Evolutionary conservation across 2,888 invertebrate species (phyloP), one percentile per base, ranked within the genome.

Genomic region (Ormyrus nitidulus): DNA sequence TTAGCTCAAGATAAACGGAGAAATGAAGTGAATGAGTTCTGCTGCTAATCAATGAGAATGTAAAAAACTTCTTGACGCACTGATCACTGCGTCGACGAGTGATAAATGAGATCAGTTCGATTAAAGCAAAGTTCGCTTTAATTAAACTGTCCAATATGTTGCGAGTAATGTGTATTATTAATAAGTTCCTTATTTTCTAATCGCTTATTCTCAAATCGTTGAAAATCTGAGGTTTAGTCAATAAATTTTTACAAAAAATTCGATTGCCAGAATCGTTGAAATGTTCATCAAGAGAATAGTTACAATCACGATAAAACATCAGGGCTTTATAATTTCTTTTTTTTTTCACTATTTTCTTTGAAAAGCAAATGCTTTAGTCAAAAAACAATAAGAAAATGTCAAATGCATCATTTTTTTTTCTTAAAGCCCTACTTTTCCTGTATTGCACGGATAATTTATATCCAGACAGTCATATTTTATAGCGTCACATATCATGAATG

Each of bases 241-340:
- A 66, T 70, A 70, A 64, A 48, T 48, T 64, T 54, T 0, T n/a
- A 66, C 9, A 79, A 79, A 70, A 34, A 70, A 48, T 74, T 79
- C 79, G 74, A 79, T 74, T 69, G 46, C 69, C 59, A 70, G 8
- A 5, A 58, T 79, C 70, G 70, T 79, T 74, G 79, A 74, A 64
- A 51, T 46, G 51, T 54, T 70, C 6, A 19, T 64, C 64, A 70
- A 51, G 11, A 34, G 56, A 56, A 54, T 64, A 48, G 70, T 11
- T 77, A 34, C 49, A 64, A 34, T 70, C 48, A n/a, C 61, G 1
- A 58, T 19, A 11, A 10, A 48, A 65, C 2, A 6, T 19, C 48
- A 49, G 51, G 61, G 59, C 71, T 51, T 1, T 44, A 10, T 34
- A 44, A 62, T 48, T 46, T 44, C 1, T 69, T 11, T 68, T 34